phyloP scores from a whole-genome alignment of 2,113 vertebrate genomes.

The Tragelaphus imberbis region DNA sequence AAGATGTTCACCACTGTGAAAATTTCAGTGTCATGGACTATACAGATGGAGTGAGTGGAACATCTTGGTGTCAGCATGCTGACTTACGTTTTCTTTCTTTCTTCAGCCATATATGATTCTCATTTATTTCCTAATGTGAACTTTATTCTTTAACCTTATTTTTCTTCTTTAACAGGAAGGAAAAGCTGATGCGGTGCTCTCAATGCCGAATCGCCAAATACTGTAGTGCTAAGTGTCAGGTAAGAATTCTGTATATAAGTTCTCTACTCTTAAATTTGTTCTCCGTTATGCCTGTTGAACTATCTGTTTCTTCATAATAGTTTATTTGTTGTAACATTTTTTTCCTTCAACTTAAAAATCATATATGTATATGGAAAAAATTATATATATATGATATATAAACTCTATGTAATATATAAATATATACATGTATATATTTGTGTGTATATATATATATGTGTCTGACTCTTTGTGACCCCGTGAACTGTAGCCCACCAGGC shows the following conservation, averaged over 20 bases:
- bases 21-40: background rate
- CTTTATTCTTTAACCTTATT: background rate
- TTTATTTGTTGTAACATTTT: background rate
- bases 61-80: background rate
- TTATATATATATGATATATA: background rate
- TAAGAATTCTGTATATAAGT: slow-evolving; percentile 67
- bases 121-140: background rate
- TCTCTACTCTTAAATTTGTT: background rate
- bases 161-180: slow-evolving; percentile 76
- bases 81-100: background rate
- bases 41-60: background rate
- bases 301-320: background rate
- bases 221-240: slow-evolving; percentile 91
- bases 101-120: background rate
- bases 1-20: background rate
- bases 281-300: background rate
- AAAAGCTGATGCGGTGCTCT: slow-evolving; percentile 89
- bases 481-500: background rate
- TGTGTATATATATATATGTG: background rate
- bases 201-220: slow-evolving; percentile 92
- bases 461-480: background rate
- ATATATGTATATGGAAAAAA: background rate
- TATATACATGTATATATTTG: background rate
- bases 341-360: slow-evolving; percentile 27
- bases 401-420: background rate